Evolutionary conservation across 2,797 vertebrate species (phyloP).

Genomic region (Sardinella longiceps): DNA sequence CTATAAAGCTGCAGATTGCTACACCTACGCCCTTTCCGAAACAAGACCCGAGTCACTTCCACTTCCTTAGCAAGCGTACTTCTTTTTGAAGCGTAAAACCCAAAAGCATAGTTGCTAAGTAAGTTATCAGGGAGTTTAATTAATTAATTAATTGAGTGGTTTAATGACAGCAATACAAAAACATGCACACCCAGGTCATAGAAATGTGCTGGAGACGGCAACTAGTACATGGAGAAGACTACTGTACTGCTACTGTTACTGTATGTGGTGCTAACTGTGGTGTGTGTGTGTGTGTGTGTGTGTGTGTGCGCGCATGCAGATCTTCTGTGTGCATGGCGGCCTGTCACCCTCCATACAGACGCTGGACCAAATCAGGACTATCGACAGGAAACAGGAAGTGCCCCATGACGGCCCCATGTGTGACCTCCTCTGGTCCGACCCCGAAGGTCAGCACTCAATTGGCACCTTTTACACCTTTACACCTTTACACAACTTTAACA

Average conservation of each 20-base stretch:
- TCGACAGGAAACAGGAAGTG: conserved; percentile 96
- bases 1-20: no score
- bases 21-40: no score
- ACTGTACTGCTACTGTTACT: no score
- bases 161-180: no score
- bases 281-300: not conserved
- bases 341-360: conserved; percentile 96
- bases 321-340: conserved; percentile 94
- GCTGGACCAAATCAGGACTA: conserved; percentile 94
- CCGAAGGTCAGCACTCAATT: conserved; percentile 82
- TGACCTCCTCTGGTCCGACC: conserved; percentile 94
- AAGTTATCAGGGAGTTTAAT: no score
- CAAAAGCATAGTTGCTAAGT: no score
- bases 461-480: no score
- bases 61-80: no score
- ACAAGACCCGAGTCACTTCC: no score
- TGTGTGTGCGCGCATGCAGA: conserved; percentile 68
- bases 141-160: no score
- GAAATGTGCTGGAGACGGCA: not conserved
- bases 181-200: not conserved
- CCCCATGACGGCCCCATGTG: conserved; percentile 97
- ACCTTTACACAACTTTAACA: no score
- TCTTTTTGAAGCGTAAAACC: no score
- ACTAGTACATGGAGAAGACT: not conserved
- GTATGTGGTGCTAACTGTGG: not conserved